phyloP scores from a whole-genome alignment of 2,113 vertebrate species.

The Aegotheles bennettii region DNA sequence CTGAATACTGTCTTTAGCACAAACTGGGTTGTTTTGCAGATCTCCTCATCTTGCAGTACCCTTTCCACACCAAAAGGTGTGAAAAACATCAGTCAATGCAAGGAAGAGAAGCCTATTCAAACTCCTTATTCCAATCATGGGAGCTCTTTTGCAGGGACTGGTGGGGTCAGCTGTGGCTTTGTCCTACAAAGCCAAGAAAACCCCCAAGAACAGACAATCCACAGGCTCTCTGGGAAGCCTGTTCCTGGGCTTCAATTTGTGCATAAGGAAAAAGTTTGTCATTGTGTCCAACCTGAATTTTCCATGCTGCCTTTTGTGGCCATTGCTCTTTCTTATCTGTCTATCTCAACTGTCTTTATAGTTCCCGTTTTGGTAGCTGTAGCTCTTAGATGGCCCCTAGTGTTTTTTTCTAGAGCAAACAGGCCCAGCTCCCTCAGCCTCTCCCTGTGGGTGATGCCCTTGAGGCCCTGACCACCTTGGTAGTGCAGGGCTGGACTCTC shows the following conservation, averaged over 20 bases:
- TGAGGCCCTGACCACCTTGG: neutral
- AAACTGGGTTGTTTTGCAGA: neutral
- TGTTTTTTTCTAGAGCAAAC: neutral
- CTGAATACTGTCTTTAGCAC: neutral
- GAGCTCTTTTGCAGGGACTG: no score
- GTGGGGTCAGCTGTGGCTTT: neutral
- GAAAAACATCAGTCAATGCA: neutral
- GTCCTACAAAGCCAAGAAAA: neutral
- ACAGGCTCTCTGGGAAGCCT: neutral
- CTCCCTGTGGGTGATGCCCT: neutral
- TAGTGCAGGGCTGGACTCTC: neutral
- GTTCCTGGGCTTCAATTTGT: no score
- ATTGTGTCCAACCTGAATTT: neutral
- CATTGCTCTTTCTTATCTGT: neutral
- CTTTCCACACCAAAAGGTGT: neutral
- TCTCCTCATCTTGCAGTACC: neutral
- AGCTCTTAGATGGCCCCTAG: neutral
- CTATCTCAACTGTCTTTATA: neutral
- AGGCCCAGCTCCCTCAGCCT: neutral
- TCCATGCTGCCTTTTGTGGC: neutral
- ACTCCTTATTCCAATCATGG: no score
- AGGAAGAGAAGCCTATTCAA: no score
- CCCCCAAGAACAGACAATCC: neutral
- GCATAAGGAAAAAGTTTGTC: neutral
- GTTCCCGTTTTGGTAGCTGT: neutral